phyloP scores from a whole-genome alignment of 2,113 vertebrate species.

The Lepidothrix coronata region DNA sequence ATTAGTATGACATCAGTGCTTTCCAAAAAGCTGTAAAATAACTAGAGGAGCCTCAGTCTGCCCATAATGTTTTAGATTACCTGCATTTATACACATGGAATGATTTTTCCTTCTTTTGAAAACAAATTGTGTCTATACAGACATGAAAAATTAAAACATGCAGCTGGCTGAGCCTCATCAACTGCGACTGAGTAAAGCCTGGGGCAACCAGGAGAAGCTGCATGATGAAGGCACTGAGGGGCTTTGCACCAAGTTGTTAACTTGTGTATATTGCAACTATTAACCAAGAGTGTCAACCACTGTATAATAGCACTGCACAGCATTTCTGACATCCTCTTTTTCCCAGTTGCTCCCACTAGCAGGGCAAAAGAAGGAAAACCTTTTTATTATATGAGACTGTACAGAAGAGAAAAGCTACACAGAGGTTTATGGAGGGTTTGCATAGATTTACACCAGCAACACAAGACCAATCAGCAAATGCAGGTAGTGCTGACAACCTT shows the following conservation, averaged over 20 bases:
- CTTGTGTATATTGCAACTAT: background rate
- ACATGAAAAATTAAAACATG: background rate
- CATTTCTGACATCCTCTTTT: background rate
- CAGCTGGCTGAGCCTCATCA: background rate
- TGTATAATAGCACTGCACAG: background rate
- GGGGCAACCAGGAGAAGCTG: background rate
- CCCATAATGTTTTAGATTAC: background rate
- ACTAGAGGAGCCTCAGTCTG: background rate
- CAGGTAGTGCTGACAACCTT: background rate
- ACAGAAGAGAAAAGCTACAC: background rate
- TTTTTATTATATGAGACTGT: background rate
- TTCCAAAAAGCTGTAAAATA: background rate
- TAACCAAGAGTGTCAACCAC: background rate
- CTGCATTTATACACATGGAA: background rate
- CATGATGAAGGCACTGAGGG: background rate
- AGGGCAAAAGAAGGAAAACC: background rate
- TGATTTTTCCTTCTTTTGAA: background rate
- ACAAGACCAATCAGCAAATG: background rate
- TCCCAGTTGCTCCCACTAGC: accelerated
- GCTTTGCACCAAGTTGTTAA: background rate
- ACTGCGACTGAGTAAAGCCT: background rate
- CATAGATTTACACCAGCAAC: background rate
- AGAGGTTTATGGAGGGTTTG: background rate
- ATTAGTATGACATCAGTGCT: background rate
- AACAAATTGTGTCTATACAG: background rate